Conservation (phyloP, 37 sponge, comb jelly and placozoan genomes). For the Petrosia ficiformis region DNA sequence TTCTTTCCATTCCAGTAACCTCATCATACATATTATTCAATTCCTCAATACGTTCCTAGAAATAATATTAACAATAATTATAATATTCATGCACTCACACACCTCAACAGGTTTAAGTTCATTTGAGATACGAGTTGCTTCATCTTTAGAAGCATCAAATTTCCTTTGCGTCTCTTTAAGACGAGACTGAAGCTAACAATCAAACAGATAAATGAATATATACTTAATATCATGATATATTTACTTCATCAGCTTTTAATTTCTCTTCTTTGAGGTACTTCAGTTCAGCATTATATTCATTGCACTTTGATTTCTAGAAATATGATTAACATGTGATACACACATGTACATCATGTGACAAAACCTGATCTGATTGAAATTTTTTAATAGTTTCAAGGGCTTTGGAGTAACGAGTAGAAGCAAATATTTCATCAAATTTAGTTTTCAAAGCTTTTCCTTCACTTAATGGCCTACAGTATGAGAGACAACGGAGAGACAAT, state of each 20-base stretch:
- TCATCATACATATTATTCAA: slow-evolving; percentile 59
- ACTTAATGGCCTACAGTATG: slow-evolving; percentile 82
- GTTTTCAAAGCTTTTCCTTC: slow-evolving; percentile 88
- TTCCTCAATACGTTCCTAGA: slow-evolving; percentile 42
- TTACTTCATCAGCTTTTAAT: slow-evolving; percentile 69
- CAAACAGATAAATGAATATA: slow-evolving; percentile 5
- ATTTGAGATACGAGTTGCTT: slow-evolving; percentile 35
- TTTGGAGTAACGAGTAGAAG: slow-evolving; percentile 72
- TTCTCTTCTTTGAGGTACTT: slow-evolving; percentile 66
- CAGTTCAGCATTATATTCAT: slow-evolving; percentile 49
- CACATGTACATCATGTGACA: slow-evolving; percentile 7
- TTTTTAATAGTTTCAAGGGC: slow-evolving; percentile 78
- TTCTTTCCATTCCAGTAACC: slow-evolving; percentile 34
- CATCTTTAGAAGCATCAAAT: slow-evolving; percentile 53
- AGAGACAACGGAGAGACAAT: not conserved
- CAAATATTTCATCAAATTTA: slow-evolving; percentile 99
- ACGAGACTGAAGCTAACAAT: slow-evolving; percentile 47
- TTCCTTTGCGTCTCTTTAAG: slow-evolving; percentile 49
- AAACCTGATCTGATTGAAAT: slow-evolving; percentile 47
- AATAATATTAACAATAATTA: not conserved
- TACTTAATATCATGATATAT: not conserved
- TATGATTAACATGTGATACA: not conserved
- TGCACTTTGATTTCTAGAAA: slow-evolving; percentile 33
- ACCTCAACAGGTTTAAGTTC: slow-evolving; percentile 73
- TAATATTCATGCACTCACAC: not conserved